phyloP scores from a whole-genome alignment of 2,113 vertebrate species.

The Anoplopoma fimbria region DNA sequence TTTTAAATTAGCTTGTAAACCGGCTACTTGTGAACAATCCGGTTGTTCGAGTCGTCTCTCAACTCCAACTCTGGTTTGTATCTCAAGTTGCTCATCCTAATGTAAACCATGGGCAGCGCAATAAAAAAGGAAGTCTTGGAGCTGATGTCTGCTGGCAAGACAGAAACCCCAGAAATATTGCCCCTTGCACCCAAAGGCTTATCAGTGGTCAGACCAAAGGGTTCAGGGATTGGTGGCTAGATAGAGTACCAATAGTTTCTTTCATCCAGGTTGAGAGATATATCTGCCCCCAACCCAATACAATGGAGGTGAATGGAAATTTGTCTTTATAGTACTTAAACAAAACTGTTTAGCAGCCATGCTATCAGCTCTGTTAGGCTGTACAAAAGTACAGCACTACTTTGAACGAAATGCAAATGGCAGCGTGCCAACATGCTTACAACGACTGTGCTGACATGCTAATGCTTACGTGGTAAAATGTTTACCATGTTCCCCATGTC shows the following conservation, averaged over 20 bases:
- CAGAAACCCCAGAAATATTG: no score
- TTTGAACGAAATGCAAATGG: background rate
- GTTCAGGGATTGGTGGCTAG: no score
- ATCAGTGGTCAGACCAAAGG: no score
- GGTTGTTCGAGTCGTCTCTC: background rate
- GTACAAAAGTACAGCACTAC: background rate
- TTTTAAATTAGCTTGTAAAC: background rate
- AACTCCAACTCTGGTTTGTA: background rate
- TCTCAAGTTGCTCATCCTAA: background rate
- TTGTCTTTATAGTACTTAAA: background rate
- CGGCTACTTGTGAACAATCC: background rate
- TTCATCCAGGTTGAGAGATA: background rate
- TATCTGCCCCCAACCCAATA: background rate
- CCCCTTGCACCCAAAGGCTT: no score
- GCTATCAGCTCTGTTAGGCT: background rate
- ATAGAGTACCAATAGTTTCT: background rate
- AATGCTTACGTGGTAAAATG: no score
- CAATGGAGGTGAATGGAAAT: background rate
- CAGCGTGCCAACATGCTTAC: background rate
- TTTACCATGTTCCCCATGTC: no score
- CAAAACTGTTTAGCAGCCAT: background rate
- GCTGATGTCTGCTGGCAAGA: no score
- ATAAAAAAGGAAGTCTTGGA: no score
- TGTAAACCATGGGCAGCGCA: background rate
- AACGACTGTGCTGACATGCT: background rate